A percentile compares a stretch with the other conserved stretches of the same genome.
phyloP scores from a whole-genome alignment of 2,888 invertebrate species.

The Rutpela maculata region DNA sequence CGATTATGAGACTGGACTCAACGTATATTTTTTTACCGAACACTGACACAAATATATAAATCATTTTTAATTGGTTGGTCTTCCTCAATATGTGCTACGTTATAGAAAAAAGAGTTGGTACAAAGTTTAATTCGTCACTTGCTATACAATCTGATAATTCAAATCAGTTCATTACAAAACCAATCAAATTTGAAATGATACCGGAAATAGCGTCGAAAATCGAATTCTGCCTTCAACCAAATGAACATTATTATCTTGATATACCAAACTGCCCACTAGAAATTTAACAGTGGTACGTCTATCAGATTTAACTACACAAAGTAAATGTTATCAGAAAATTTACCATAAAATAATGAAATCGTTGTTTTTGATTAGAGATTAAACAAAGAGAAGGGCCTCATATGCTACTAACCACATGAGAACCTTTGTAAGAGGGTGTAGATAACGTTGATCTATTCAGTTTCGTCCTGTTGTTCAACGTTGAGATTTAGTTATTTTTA shows the following conservation, averaged over 20 bases:
- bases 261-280: not conserved
- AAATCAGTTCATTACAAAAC: not conserved
- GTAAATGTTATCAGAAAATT: not conserved
- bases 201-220: not conserved
- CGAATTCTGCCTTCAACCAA: not conserved
- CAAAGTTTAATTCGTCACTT: too few species aligned
- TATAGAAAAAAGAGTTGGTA: too few species aligned
- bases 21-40: too few species aligned
- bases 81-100: too few species aligned
- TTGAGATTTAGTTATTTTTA: not conserved
- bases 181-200: not conserved
- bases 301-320: not conserved
- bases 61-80: too few species aligned
- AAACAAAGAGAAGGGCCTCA: not conserved
- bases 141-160: too few species aligned
- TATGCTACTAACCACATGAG: not conserved
- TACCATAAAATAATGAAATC: not conserved
- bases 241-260: not conserved
- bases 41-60: too few species aligned
- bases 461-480: not conserved
- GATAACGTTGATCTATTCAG: not conserved
- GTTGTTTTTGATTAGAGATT: not conserved
- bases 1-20: too few species aligned
- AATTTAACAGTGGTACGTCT: not conserved
- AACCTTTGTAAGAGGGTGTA: not conserved